Conservation (phyloP, 37 sponge, comb jelly and placozoan genomes). For the Tethya wilhelma region DNA sequence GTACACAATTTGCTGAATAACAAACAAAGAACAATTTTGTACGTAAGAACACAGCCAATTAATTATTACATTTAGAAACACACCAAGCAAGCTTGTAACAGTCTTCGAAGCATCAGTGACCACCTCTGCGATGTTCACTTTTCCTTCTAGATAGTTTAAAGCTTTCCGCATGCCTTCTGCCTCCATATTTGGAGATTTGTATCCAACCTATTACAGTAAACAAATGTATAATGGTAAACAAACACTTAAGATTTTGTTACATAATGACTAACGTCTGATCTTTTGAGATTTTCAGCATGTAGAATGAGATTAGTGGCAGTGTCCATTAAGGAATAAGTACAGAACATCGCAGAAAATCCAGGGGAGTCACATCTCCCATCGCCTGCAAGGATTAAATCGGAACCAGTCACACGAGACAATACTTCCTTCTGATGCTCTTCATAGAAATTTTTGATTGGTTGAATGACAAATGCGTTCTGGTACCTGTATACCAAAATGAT, state of each 20-base stretch:
- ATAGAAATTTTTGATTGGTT: not conserved
- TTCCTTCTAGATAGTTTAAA: not conserved
- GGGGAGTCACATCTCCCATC: constrained; percentile 19
- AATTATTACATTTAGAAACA: too few species aligned
- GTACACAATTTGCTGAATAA: too few species aligned
- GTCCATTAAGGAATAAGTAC: constrained; percentile 24
- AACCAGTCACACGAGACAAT: not conserved
- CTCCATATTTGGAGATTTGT: not conserved
- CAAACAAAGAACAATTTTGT: not conserved
- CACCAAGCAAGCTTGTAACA: not conserved
- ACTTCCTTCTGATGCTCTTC: not conserved
- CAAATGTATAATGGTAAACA: not conserved
- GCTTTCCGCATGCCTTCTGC: not conserved
- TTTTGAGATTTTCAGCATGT: not conserved
- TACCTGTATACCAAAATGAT: not conserved
- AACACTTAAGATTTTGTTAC: not conserved
- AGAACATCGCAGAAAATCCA: constrained; percentile 6
- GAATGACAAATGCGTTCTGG: constrained; percentile 7
- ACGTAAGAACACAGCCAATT: too few species aligned
- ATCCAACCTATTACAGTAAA: not conserved
- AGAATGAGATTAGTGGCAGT: constrained; percentile 9
- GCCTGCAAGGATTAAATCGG: not conserved
- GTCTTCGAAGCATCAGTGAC: not conserved
- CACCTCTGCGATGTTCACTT: not conserved
- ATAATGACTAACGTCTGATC: not conserved